phyloP scores from a whole-genome alignment of 2,797 vertebrate genomes.

The Garrulus glandarius region DNA sequence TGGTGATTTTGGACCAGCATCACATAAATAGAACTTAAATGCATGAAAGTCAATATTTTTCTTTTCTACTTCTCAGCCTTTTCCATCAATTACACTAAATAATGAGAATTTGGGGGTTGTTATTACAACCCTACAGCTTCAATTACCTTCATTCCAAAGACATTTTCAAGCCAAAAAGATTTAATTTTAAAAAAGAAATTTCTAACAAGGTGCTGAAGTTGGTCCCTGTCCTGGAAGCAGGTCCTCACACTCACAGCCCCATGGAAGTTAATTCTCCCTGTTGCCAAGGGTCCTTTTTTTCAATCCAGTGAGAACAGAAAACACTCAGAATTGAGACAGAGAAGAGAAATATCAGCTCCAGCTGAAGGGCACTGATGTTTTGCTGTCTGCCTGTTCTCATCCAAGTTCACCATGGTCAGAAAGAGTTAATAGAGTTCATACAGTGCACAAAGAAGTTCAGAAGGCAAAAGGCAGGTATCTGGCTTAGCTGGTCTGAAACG shows the following conservation, averaged over 20 bases:
- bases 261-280: not conserved
- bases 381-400: not conserved
- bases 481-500: fast-evolving
- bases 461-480: not conserved
- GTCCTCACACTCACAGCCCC: not conserved
- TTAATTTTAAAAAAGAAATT: not conserved
- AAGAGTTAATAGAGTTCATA: not conserved
- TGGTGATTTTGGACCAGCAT: slow-evolving; percentile 28
- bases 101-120: not conserved
- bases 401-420: fast-evolving
- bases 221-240: not conserved
- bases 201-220: not conserved
- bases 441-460: not conserved
- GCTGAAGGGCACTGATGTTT: not conserved
- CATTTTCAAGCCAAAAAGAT: not conserved
- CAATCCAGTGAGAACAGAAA: not conserved
- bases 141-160: not conserved
- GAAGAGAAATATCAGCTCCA: not conserved
- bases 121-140: not conserved
- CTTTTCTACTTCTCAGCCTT: not conserved
- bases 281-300: not conserved
- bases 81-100: slow-evolving; percentile 7
- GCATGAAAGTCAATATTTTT: slow-evolving; percentile 25
- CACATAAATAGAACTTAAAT: slow-evolving; percentile 36
- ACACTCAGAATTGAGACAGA: not conserved